Evolutionary conservation across 2,113 vertebrate species (phyloP).

Genomic region (Neodontobutis hainanensis): DNA sequence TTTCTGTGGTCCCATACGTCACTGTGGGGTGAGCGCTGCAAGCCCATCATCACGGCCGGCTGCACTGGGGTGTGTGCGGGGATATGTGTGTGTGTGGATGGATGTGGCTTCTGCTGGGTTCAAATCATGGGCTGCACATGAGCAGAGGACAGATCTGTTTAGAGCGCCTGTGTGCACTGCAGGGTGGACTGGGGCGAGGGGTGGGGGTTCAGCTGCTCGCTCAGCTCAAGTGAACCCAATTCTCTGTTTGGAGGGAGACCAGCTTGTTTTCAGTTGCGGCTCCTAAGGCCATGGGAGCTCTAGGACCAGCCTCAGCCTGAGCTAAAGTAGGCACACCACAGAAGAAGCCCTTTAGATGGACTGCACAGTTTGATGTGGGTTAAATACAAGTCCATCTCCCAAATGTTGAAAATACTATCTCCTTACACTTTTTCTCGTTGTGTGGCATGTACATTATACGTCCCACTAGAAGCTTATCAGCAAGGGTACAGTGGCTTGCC

Average conservation of each 20-base stretch:
- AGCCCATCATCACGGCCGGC: not conserved
- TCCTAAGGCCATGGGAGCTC: slow-evolving; percentile 53
- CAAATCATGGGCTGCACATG: slow-evolving; percentile 30
- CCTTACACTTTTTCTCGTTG: too few species aligned
- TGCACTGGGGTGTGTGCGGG: not conserved
- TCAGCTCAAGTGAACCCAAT: slow-evolving; percentile 73
- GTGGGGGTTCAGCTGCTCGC: slow-evolving; percentile 75
- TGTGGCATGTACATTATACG: too few species aligned
- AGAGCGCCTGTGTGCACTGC: slow-evolving; percentile 29
- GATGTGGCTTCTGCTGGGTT: slow-evolving; percentile 21
- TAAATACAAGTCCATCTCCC: not conserved
- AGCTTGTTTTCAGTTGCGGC: slow-evolving; percentile 74
- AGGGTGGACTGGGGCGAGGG: slow-evolving; percentile 49
- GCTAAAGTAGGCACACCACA: not conserved
- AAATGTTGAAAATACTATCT: too few species aligned
- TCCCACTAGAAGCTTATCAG: too few species aligned
- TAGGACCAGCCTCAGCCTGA: slow-evolving; percentile 41
- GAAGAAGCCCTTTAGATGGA: not conserved
- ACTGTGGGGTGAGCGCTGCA: slow-evolving; percentile 4
- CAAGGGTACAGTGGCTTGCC: too few species aligned
- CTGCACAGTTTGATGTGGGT: not conserved
- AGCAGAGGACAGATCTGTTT: slow-evolving; percentile 47
- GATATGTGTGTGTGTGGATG: not conserved
- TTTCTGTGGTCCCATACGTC: slow-evolving; percentile 20
- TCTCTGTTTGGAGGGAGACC: slow-evolving; percentile 70